Conservation (phyloP, 2,797 vertebrate species). For the Coracias cyanogaster region DNA sequence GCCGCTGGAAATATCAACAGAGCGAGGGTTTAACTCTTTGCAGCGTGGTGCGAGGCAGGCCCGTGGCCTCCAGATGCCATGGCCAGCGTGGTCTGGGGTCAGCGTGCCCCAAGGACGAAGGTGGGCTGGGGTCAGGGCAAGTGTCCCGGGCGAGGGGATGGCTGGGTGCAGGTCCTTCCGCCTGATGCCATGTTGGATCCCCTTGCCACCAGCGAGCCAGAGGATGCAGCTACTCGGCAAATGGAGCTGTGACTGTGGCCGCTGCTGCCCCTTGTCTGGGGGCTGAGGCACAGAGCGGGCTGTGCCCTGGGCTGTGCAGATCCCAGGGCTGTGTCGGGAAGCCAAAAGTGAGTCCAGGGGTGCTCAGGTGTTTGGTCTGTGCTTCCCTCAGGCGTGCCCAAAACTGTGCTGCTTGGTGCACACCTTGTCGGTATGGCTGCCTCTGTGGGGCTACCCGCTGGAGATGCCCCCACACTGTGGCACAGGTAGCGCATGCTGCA, state of each 20-base stretch:
- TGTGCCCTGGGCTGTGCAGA: rapidly evolving
- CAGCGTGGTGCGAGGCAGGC: neutral
- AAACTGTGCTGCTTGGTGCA: rapidly evolving
- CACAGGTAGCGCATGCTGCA: neutral
- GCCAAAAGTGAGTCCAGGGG: neutral
- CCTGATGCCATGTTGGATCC: rapidly evolving
- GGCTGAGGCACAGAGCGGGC: neutral
- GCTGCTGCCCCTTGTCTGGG: rapidly evolving
- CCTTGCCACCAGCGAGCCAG: rapidly evolving
- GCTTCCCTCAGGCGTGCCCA: rapidly evolving
- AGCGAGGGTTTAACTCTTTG: constrained; percentile 74
- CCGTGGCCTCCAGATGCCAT: rapidly evolving
- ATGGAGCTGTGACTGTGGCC: rapidly evolving
- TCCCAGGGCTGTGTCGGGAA: neutral
- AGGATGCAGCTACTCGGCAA: rapidly evolving
- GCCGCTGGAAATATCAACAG: constrained; percentile 39
- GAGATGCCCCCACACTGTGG: neutral
- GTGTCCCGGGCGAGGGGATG: rapidly evolving
- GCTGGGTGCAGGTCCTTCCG: rapidly evolving
- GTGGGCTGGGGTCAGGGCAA: neutral
- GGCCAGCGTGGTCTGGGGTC: rapidly evolving
- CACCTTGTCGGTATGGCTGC: neutral
- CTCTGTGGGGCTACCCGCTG: rapidly evolving
- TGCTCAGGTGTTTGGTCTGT: neutral
- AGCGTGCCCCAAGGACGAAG: rapidly evolving